Base-by-base conservation (phyloP, 1,140 invertebrate species). In the Pseudachorutes palmiensis region DNA sequence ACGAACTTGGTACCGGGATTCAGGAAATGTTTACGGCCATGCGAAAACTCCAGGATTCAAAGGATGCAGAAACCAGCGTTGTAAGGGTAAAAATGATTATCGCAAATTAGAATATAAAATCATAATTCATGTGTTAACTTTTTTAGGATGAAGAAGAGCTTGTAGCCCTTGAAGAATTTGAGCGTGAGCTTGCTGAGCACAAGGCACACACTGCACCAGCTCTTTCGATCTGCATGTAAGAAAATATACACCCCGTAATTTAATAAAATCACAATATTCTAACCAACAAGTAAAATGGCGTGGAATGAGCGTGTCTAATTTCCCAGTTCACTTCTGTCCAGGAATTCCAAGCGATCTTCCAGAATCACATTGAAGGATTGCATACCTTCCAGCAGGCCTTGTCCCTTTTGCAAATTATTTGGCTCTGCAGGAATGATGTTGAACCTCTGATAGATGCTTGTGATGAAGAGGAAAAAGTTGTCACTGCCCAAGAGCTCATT, bases 401-500 rank as follows among this genome's bases (percentile, higher is more conserved):
- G n/a, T n/a, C n/a, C n/a, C n/a, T n/a, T n/a, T n/a, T n/a, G n/a
- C n/a, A n/a, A n/a, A n/a, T n/a, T n/a, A n/a, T n/a, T n/a, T n/a
- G n/a, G n/a, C n/a, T 19, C 36, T 41, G 76, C 75, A 2, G 77
- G 19, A 41, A 78, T 71, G 14, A 85, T 70, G 32, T 79, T 69
- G 69, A 81, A 85, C 63, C 81, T 76, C 66, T 84, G 80, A 22
- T 85, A 68, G 26, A 85, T 72, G 59, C 79, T 75, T 1, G 81
- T 76, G 58, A 84, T 78, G 67, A 83, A 84, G 22, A 84, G 64
- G 67, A 85, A 86, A 14, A 86, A 66, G 36, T 79, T 81, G 2
- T 78, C 74, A 67, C 80, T 82, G 0, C 84, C 85, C n/a, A 86
- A 67, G 36, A 76, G 74, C 74, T 86, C 85, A 22, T 85, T 85